Base-by-base conservation (phyloP, 1,140 invertebrate species). In the Apocrypta bakeri region DNA sequence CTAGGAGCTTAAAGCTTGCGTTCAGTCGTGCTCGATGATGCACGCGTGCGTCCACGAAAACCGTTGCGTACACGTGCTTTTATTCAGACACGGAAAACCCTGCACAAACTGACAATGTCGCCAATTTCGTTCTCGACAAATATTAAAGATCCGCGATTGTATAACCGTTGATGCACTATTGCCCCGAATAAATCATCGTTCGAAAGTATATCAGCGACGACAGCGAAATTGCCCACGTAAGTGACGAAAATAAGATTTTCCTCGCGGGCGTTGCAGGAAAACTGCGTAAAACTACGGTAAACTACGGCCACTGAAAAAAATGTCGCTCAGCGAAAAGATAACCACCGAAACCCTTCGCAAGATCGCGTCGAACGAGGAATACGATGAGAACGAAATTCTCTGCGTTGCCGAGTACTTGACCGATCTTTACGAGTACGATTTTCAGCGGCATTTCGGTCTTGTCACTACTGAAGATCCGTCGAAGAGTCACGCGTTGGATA, bases 291-390 rank as follows among this genome's bases (percentile, higher is more conserved):
- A n/a, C n/a, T 42, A 9, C 14, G 21, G 42, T 48, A 4, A 48
- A 48, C 2, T 11, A 48, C n/a, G n/a, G n/a, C 2, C 14, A 48
- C 12, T 17, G 14, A 48, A 71, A 4, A 71, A 40, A n/a, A 82
- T 61, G 73, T 14, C 24, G 21, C 37, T 83, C 48, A 29, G 61
- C 24, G 82, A 83, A 21, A 79, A 40, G 17, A 83, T 83, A 31
- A 83, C 76, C 29, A 75, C 77, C 0, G 82, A 83, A 11, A 83
- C 82, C 6, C 71, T 83, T 7, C 76, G 82, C 0, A 83, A 75
- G 56, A 83, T 83, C 69, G 76, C 82, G 11, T 83, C 82, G 25
- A 83, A 69, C 61, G 82, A 83, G 48, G 82, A 83, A 33, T 83
- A 83, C 77, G 82, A 79, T 1, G 77, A 83, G 25, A 83, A 61